Base-by-base conservation (phyloP, 1,140 invertebrate genomes). In the Himalopsyche phryganea region DNA sequence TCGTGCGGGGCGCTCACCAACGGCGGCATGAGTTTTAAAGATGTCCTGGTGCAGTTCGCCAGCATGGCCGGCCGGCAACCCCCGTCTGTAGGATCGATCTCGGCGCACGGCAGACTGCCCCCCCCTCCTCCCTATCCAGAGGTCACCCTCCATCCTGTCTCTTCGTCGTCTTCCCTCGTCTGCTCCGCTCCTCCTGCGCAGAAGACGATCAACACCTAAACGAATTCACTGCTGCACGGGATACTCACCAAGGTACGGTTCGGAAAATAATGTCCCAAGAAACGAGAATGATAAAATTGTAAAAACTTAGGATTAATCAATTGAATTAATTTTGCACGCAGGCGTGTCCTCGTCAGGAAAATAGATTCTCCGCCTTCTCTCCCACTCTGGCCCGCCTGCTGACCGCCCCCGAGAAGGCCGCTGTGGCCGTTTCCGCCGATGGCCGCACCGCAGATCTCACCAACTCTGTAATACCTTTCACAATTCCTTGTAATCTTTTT, bases 381-480 rank as follows among this genome's bases (percentile, higher is more conserved):
- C 87, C 88, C 46, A 91, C 88, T 48, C 79, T 91, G 69, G 88
- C 88, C 42, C 81, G 86, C 72, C 79, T 91, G 60, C 76, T 91
- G 57, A 91, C 88, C 20, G 86, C 87, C 45, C 76, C 76, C 61
- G 76, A 79, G 65, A 68, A 75, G 66, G 73, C 82, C 83, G 71
- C 65, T 42, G 46, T 56, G 32, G 35, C 52, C 35, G 14, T 18
- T 19, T 36, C 52, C 52, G 33, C 50, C 15, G n/a, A 6, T 67
- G n/a, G 69, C 66, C 69, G 70, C 69, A 65, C 68, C 69, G 70
- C 68, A 66, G 58, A 68, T 66, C 66, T 67, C 42, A 52, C 52
- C 14, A 20, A 23, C 17, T 3, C 17, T 5, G 17, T 41, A 14
- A 50, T 53, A n/a, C n/a, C n/a, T n/a, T n/a, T n/a, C n/a, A n/a